Evolutionary conservation across 1,140 invertebrate species (phyloP), one percentile per base, ranked within the genome.

Genomic region (Drosophila bocqueti): DNA sequence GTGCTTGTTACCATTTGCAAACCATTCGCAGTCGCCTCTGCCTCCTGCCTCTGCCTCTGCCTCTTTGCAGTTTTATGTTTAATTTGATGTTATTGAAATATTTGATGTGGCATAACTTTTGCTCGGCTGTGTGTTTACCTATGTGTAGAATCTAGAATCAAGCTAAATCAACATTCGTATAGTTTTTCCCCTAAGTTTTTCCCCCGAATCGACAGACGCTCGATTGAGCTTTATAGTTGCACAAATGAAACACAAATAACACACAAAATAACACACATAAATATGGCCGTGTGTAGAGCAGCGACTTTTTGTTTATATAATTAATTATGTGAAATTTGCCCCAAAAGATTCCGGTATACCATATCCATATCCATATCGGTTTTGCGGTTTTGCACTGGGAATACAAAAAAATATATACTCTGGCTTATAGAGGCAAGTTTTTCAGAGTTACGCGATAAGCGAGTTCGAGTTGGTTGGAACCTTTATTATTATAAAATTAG

Each of bases 1-100:
- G 84, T 89, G 84, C 84, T 90, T 84, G 84, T 89, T 89, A 87
- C 84, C 69, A 87, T 89, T 84, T 89, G 83, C 80, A 67, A 64
- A 77, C 63, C 45, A 71, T 55, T 71, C 73, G 72, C 26, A 45
- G 40, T 15, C 52, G 2, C 36, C 9, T 10, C 7, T 10, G n/a
- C n/a, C 29, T 36, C 34, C 34, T 15, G 16, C 9, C 31, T 58
- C 38, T 15, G 16, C 9, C 31, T 58, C 38, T 11, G 21, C 10
- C 9, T 21, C 18, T 24, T 24, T 29, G 42, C 26, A 59, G 52
- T 79, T 72, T 76, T 63, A 50, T 79, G 83, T 69, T 71, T 58
- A 73, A 69, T 73, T 83, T 81, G 57, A 69, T 87, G 64, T 75
- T 86, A 86, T 79, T 79, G 75, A 65, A 86, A 82, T 42, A 72